These are phyloP conservation scores for Blera fallax DNA, from an alignment of 2,888 invertebrate genomes.

Conservation along the genomic window DNA sequence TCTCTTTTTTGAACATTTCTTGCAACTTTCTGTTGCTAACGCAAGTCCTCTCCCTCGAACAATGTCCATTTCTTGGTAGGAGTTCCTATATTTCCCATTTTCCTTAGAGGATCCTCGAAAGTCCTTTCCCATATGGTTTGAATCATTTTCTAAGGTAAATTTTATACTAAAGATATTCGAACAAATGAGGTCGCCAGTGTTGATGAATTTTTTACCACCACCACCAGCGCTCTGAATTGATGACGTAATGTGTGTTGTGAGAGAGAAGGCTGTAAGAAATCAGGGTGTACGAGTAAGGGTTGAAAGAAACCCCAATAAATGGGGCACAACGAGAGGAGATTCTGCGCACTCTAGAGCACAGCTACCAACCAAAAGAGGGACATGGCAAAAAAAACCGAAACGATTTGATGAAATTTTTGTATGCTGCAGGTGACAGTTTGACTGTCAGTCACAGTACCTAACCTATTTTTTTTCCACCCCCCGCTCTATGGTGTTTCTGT, in stretches of 20 bases:
- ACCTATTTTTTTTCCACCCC: conserved; percentile 29
- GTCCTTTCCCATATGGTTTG: background rate
- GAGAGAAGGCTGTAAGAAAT: background rate
- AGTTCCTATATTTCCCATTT: background rate
- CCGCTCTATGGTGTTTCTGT: conserved; percentile 2
- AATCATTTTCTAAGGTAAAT: background rate
- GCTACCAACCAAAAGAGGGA: background rate
- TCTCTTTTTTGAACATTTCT: too few species aligned
- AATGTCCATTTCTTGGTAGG: background rate
- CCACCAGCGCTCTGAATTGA: background rate
- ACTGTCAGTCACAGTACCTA: conserved; percentile 58
- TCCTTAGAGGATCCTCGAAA: background rate
- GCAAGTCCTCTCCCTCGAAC: too few species aligned
- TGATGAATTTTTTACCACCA: conserved; percentile 7
- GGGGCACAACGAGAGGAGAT: conserved; percentile 50
- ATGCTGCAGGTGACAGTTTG: conserved; percentile 60
- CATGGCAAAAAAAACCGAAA: background rate
- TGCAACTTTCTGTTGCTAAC: too few species aligned
- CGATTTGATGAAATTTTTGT: background rate
- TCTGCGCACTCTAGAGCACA: conserved; percentile 26
- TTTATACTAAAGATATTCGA: background rate
- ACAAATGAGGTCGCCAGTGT: conserved; percentile 23
- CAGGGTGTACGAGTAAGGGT: background rate
- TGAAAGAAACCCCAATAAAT: conserved; percentile 17
- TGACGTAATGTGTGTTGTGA: conserved; percentile 49